Evolutionary conservation across 2,888 invertebrate genomes (phyloP).

Genomic region (Oscheius sp.): DNA sequence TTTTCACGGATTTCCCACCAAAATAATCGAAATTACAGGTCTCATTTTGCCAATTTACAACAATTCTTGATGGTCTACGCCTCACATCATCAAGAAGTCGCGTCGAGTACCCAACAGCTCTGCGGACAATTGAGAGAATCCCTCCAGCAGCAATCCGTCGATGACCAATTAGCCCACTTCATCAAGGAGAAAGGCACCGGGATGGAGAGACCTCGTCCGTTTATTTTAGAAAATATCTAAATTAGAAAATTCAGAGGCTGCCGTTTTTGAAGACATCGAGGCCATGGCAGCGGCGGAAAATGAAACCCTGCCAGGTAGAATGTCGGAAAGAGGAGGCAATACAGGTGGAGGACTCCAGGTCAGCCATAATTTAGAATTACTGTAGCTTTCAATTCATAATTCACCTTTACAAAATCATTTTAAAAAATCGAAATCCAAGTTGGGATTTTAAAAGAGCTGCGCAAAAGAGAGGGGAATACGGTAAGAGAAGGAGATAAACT

Average conservation of each 20-base stretch:
- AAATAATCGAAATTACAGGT: too few species aligned
- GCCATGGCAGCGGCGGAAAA: slow-evolving; percentile 19
- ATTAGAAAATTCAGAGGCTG: background rate
- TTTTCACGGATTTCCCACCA: too few species aligned
- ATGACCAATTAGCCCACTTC: slow-evolving; percentile 89
- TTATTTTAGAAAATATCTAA: background rate
- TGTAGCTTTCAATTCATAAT: too few species aligned
- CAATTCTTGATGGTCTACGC: slow-evolving; percentile 52
- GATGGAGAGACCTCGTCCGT: slow-evolving; percentile 82
- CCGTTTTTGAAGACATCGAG: slow-evolving; percentile 29
- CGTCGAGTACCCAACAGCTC: slow-evolving; percentile 74
- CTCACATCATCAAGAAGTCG: slow-evolving; percentile 56
- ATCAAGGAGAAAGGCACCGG: slow-evolving; percentile 91
- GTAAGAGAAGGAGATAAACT: too few species aligned
- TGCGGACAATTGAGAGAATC: slow-evolving; percentile 90
- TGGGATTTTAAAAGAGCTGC: too few species aligned
- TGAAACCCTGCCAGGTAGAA: background rate
- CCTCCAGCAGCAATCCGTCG: slow-evolving; percentile 88
- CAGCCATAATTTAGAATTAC: too few species aligned
- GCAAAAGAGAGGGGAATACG: too few species aligned
- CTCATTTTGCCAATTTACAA: slow-evolving; percentile 42
- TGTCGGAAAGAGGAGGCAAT: too few species aligned
- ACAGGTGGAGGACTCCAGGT: too few species aligned
- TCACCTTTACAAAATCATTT: too few species aligned
- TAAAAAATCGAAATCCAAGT: too few species aligned